phyloP scores from a whole-genome alignment of 2,888 invertebrate species.

The Caradrina kadenii region DNA sequence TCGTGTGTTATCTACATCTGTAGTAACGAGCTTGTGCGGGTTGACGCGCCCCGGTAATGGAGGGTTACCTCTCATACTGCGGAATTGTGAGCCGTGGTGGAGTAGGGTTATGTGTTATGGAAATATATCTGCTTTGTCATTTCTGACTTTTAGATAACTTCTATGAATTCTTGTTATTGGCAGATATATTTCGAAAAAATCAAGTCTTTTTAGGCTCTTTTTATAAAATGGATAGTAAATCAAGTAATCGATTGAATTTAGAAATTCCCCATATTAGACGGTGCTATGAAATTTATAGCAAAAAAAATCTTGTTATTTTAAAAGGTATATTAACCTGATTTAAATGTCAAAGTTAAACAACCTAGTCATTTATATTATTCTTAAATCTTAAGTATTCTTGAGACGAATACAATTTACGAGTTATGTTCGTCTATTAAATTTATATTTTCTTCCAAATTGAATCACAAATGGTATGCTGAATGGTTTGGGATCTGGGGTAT shows the following conservation, averaged over 20 bases:
- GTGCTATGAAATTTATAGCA: neutral
- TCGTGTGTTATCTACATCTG: conserved; percentile 51
- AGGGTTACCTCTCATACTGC: conserved; percentile 13
- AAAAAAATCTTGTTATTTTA: neutral
- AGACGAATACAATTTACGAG: conserved; percentile 16
- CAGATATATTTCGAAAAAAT: neutral
- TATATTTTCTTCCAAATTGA: neutral
- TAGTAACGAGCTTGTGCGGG: conserved; percentile 9
- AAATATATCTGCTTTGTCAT: conserved; percentile 5
- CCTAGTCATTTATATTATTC: conserved; percentile 9
- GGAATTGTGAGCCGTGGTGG: neutral
- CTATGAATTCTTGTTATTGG: neutral
- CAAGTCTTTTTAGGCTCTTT: too few relatives aligned
- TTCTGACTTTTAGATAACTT: neutral
- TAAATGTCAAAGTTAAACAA: conserved; percentile 47
- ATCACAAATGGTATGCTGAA: conserved; percentile 4
- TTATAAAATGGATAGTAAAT: too few relatives aligned
- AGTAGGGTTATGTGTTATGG: conserved; percentile 11
- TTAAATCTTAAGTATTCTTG: neutral
- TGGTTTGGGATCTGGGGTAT: neutral
- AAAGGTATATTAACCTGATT: neutral
- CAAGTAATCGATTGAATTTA: too few relatives aligned
- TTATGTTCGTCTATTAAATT: conserved; percentile 16
- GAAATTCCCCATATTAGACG: too few relatives aligned
- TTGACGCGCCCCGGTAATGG: conserved; percentile 12